These are phyloP conservation scores for Matsumurasca onukii DNA, from an alignment of 1,140 invertebrate genomes.

Conservation along the genomic window DNA sequence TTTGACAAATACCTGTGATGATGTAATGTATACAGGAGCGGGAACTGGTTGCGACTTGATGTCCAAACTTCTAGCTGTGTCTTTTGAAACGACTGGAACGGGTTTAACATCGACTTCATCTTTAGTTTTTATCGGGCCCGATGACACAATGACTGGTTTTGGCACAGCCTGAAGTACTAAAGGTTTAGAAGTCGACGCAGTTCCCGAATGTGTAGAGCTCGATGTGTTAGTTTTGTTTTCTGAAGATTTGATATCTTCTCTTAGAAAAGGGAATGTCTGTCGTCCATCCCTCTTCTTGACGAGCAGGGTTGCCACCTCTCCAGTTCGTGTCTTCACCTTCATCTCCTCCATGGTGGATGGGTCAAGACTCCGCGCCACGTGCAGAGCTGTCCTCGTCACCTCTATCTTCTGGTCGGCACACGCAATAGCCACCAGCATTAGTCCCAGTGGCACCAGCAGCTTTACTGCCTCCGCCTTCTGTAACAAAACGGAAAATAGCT, in stretches of 20 bases:
- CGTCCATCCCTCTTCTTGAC: conserved; percentile 66
- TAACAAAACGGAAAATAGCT: conserved; percentile 1
- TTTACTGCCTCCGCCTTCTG: conserved; percentile 10
- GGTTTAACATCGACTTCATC: conserved; percentile 20
- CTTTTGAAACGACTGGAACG: neutral
- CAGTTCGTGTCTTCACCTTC: conserved; percentile 70
- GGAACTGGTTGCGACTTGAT: conserved; percentile 50
- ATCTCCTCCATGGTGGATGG: conserved; percentile 72
- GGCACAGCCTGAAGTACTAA: neutral
- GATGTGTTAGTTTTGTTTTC: neutral
- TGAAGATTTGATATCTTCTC: neutral
- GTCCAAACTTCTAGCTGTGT: neutral
- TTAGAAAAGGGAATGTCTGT: conserved; percentile 18
- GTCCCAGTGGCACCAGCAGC: conserved; percentile 4
- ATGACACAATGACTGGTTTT: conserved; percentile 7
- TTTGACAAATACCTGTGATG: conserved; percentile 59
- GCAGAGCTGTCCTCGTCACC: conserved; percentile 68
- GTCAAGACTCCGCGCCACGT: conserved; percentile 73
- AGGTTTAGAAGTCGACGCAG: neutral
- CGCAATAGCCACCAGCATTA: neutral
- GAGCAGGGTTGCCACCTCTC: conserved; percentile 70
- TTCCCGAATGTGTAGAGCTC: neutral
- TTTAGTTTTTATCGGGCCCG: conserved; percentile 8
- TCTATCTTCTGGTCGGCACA: conserved; percentile 13
- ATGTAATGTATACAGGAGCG: conserved; percentile 64